phyloP scores from a whole-genome alignment of 2,113 vertebrate species.

The Mus musculus region DNA sequence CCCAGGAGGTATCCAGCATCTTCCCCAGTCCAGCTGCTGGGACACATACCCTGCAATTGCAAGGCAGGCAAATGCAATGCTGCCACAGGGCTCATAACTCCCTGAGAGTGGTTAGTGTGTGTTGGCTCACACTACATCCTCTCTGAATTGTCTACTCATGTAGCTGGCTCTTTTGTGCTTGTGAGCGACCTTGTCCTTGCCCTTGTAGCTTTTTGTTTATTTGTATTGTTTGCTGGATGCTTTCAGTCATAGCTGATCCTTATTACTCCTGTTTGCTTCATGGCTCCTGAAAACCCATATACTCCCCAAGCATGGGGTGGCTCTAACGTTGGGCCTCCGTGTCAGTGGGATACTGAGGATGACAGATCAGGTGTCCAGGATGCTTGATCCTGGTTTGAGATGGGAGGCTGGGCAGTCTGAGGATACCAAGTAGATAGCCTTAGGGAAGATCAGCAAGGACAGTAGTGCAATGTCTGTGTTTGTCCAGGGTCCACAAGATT shows the following conservation, averaged over 20 bases:
- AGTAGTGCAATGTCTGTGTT: too few species aligned
- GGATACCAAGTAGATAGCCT: too few species aligned
- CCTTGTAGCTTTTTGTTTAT: not conserved
- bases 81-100: fast-evolving
- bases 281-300: not conserved
- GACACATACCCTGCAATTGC: not conserved
- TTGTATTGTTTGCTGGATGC: not conserved
- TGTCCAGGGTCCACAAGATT: not conserved
- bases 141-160: not conserved
- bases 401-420: not conserved
- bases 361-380: not conserved
- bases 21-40: slow-evolving; percentile 12
- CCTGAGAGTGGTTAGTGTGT: fast-evolving
- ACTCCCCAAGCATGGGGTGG: not conserved
- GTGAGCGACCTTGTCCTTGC: not conserved
- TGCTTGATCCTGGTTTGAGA: not conserved
- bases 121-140: not conserved
- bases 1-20: slow-evolving; percentile 48
- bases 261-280: not conserved
- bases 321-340: too few species aligned
- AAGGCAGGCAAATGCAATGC: not conserved
- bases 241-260: not conserved
- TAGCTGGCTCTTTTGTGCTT: not conserved
- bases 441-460: not conserved
- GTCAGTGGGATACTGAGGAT: too few species aligned